Conservation (phyloP, 1,140 invertebrate species). For the Lepidostoma basale region DNA sequence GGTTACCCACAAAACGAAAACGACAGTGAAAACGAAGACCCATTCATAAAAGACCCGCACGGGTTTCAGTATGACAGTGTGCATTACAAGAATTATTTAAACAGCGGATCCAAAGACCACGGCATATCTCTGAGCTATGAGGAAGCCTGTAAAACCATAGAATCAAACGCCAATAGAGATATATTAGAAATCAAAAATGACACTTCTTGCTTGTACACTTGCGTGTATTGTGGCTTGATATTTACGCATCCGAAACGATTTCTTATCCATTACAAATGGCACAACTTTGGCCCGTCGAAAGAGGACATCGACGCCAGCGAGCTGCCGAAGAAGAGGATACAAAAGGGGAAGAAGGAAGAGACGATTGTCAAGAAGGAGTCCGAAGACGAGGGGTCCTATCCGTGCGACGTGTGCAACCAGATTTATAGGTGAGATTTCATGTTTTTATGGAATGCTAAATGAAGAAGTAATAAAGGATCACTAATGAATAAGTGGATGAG, state of each 20-base stretch:
- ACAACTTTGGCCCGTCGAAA: constrained; percentile 51
- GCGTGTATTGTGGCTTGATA: constrained; percentile 50
- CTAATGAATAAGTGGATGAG: too few species aligned
- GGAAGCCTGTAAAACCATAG: constrained; percentile 1
- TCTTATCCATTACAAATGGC: constrained; percentile 56
- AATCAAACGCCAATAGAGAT: background rate
- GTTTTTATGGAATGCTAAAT: too few species aligned
- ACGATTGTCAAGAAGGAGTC: constrained; percentile 35
- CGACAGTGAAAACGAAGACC: constrained; percentile 17
- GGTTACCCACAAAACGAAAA: constrained; percentile 13
- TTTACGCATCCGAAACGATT: constrained; percentile 53
- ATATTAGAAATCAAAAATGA: constrained; percentile 8
- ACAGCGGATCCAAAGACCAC: background rate
- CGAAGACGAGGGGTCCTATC: constrained; percentile 42
- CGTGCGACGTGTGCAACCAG: constrained; percentile 34
- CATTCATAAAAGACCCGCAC: constrained; percentile 20
- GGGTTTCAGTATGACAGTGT: background rate
- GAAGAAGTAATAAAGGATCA: too few species aligned
- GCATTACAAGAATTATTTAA: background rate
- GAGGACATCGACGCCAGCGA: constrained; percentile 45
- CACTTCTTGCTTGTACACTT: constrained; percentile 47
- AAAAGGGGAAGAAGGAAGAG: constrained; percentile 27
- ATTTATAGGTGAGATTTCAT: constrained; percentile 20
- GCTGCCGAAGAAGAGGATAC: constrained; percentile 47
- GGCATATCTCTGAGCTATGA: constrained; percentile 14